phyloP scores from a whole-genome alignment of 2,888 invertebrate genomes.

The Encarsia formosa region DNA sequence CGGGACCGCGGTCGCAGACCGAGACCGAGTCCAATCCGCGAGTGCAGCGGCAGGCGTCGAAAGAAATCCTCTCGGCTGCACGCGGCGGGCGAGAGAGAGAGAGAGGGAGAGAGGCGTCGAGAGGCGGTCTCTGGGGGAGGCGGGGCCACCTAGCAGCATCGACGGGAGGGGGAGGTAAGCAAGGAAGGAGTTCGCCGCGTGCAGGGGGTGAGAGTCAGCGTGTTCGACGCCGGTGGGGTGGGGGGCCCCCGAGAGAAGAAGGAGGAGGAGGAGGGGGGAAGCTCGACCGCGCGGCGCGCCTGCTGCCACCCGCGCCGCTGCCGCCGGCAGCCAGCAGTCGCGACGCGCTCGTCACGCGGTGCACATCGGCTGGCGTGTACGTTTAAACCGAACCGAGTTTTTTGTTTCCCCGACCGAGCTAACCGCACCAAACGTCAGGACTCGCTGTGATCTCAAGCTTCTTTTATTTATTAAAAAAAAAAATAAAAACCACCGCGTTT shows the following conservation, averaged over 20 bases:
- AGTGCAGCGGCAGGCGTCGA: background rate
- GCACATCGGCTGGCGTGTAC: slow-evolving; percentile 36
- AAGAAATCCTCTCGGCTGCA: too few relatives aligned
- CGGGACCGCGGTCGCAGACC: slow-evolving; percentile 10
- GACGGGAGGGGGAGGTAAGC: slow-evolving; percentile 45
- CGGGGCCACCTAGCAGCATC: slow-evolving; percentile 28
- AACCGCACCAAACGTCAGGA: background rate
- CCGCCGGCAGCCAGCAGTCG: slow-evolving; percentile 46
- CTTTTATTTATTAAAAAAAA: too few relatives aligned
- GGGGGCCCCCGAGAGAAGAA: slow-evolving; percentile 30
- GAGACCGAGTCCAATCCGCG: slow-evolving; percentile 30
- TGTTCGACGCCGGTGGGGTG: background rate
- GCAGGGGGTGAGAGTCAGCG: background rate
- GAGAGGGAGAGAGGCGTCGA: slow-evolving; percentile 11
- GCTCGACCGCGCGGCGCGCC: slow-evolving; percentile 13
- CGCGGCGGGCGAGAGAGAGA: too few relatives aligned
- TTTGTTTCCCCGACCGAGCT: too few relatives aligned
- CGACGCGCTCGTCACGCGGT: slow-evolving; percentile 52
- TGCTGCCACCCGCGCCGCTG: slow-evolving; percentile 7
- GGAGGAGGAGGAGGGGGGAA: slow-evolving; percentile 31
- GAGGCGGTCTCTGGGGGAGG: slow-evolving; percentile 43
- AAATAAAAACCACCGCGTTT: too few relatives aligned
- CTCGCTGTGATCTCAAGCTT: too few relatives aligned
- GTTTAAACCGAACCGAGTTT: too few relatives aligned
- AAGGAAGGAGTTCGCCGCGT: slow-evolving; percentile 32